These are phyloP conservation scores for Callaeas wilsoni DNA, from an alignment of 2,113 vertebrate species.

Conservation along the genomic window DNA sequence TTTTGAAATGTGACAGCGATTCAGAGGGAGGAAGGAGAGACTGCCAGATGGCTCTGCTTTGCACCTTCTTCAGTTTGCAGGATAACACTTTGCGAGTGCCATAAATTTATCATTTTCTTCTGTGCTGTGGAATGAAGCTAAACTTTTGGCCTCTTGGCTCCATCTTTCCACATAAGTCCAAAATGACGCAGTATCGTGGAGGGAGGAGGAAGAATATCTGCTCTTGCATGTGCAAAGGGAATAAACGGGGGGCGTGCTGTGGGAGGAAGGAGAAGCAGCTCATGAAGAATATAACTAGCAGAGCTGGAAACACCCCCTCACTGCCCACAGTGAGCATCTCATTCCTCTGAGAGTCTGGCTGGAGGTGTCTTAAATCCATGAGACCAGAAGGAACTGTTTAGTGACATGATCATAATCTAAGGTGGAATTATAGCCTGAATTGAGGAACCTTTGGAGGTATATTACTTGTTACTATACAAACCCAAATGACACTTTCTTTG, in stretches of 20 bases:
- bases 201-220: not conserved
- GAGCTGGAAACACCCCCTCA: not conserved
- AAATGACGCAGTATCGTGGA: not conserved
- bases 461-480: not conserved
- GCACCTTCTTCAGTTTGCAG: conserved; percentile 30
- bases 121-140: not conserved
- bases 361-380: not conserved
- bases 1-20: not conserved
- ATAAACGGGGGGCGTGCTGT: not conserved
- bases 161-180: not conserved
- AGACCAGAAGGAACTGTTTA: not conserved
- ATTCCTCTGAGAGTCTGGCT: not conserved
- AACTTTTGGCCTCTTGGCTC: conserved; percentile 1
- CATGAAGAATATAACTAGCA: not conserved
- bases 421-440: not conserved
- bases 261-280: not conserved
- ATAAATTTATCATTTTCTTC: not conserved
- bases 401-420: not conserved
- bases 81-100: not conserved
- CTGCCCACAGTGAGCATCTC: not conserved
- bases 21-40: conserved; percentile 37
- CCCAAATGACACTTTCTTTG: not conserved
- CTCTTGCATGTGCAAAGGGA: not conserved
- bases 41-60: conserved; percentile 54
- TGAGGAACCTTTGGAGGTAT: not conserved